These are phyloP conservation scores for Hylia prasina DNA, from an alignment of 2,113 vertebrate species.

Conservation along the genomic window DNA sequence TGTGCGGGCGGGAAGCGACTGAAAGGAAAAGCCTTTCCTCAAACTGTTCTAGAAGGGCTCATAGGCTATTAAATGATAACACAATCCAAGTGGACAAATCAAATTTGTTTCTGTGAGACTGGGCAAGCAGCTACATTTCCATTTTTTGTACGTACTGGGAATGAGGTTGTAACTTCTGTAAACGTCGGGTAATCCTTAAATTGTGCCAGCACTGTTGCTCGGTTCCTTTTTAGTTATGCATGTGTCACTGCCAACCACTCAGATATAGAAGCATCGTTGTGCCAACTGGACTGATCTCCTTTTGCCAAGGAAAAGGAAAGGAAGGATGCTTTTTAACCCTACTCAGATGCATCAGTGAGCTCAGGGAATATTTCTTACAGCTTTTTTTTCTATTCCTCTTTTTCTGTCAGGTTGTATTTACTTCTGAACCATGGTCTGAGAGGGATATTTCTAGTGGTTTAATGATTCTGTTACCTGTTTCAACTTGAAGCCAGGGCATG, in stretches of 20 bases:
- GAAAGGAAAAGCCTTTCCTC: not conserved
- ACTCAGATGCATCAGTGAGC: not conserved
- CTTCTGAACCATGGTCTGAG: not conserved
- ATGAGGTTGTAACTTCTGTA: not conserved
- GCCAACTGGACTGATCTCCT: not conserved
- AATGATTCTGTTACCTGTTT: not conserved
- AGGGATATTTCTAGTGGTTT: not conserved
- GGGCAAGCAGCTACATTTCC: not conserved
- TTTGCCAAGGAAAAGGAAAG: not conserved
- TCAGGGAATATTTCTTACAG: not conserved
- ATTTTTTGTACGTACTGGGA: not conserved
- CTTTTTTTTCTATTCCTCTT: not conserved
- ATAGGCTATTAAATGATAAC: not conserved
- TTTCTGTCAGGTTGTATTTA: not conserved
- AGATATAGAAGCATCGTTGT: not conserved
- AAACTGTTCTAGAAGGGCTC: not conserved
- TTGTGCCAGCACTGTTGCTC: not conserved
- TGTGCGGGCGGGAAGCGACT: fast-evolving
- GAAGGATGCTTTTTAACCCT: slow-evolving; percentile 19
- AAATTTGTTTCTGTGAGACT: not conserved
- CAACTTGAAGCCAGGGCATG: not conserved
- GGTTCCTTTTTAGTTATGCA: not conserved
- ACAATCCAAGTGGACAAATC: not conserved
- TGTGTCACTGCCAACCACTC: not conserved
- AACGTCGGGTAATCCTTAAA: not conserved